These are phyloP conservation scores for roundworm (Caenorhabditis elegans) DNA, from an alignment of 1,140 invertebrate species.

Conservation along the genomic window WBcel235 BX284604.4:7985501-7986000, in stretches of 20 bases:
- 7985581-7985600: slow-evolving; percentile 37
- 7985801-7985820: no score
- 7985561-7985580: slow-evolving; percentile 48
- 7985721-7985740: no score
- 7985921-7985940: neutral
- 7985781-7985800: no score
- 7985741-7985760: no score
- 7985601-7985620: slow-evolving; percentile 49
- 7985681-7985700: no score
- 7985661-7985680: neutral
- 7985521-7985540: slow-evolving; percentile 52
- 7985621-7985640: slow-evolving; percentile 48
- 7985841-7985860: no score
- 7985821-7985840: no score
- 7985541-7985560: slow-evolving; percentile 52
- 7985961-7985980: neutral
- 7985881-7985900: neutral
- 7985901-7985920: neutral
- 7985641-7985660: neutral
- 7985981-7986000: no score
- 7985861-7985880: no score
- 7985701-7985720: no score
- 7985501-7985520: slow-evolving; percentile 60
- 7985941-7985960: neutral
- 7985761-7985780: no score